A percentile compares a stretch with the other conserved stretches of the same genome.
Conservation (phyloP, 2,888 invertebrate genomes). For the Automeris io region DNA sequence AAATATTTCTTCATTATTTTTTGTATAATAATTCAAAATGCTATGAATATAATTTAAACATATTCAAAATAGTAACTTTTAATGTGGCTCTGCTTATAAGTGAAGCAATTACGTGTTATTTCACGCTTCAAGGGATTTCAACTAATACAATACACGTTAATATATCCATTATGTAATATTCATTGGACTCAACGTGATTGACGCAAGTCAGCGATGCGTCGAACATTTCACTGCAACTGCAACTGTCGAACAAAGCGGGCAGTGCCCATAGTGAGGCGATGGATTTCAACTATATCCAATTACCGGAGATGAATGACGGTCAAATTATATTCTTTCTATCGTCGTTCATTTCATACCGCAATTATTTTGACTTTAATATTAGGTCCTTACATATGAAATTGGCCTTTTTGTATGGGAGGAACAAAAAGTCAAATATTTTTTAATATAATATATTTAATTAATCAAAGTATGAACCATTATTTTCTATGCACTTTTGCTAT, state of each 20-base stretch:
- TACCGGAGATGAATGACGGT: conserved; percentile 60
- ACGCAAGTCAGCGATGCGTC: conserved; percentile 31
- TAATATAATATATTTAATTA: no score
- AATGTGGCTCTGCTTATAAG: neutral
- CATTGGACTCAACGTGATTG: conserved; percentile 30
- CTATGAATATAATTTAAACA: neutral
- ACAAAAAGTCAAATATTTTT: no score
- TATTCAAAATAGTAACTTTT: neutral
- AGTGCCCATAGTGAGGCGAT: conserved; percentile 25
- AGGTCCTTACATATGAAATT: no score
- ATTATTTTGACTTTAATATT: neutral
- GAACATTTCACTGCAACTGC: conserved; percentile 28
- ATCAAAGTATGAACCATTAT: no score
- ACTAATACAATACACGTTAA: neutral
- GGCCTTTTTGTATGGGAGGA: no score
- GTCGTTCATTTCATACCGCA: neutral
- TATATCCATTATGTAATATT: conserved; percentile 24
- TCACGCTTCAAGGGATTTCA: neutral
- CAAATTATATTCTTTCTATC: conserved; percentile 20
- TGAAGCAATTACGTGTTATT: neutral
- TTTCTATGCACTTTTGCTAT: no score
- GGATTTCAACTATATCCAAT: conserved; percentile 61
- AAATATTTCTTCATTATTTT: neutral
- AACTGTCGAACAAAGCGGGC: conserved; percentile 19
- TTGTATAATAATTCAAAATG: neutral